Evolutionary conservation across 2,888 invertebrate species (phyloP).

Genomic region (Meta bourneti): DNA sequence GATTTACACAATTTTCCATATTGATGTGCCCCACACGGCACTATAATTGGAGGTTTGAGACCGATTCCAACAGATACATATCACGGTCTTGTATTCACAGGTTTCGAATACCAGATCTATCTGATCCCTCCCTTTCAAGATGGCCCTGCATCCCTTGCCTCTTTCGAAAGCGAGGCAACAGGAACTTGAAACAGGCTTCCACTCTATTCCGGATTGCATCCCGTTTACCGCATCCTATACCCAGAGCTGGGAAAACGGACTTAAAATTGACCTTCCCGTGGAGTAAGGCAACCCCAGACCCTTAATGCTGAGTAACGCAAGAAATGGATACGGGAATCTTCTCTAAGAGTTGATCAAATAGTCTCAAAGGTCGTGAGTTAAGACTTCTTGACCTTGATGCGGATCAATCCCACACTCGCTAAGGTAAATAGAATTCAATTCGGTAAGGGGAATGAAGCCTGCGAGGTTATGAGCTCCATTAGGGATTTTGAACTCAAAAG

Average conservation of each 20-base stretch:
- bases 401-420: slow-evolving; percentile 40
- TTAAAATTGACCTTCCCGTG: slow-evolving; percentile 44
- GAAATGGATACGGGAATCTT: slow-evolving; percentile 34
- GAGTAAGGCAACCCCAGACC: slow-evolving; percentile 30
- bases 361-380: slow-evolving; percentile 40
- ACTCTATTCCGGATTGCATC: not conserved
- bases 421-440: slow-evolving; percentile 42
- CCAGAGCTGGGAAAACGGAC: not conserved
- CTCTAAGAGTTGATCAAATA: slow-evolving; percentile 28
- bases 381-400: slow-evolving; percentile 37
- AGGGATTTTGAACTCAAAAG: not conserved
- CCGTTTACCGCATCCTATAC: not conserved
- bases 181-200: not conserved
- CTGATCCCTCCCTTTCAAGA: too few relatives aligned
- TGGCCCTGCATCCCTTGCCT: too few relatives aligned
- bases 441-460: slow-evolving; percentile 19
- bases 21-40: too few relatives aligned
- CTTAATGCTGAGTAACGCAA: slow-evolving; percentile 44
- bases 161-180: too few relatives aligned
- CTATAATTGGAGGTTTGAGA: too few relatives aligned
- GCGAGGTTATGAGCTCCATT: slow-evolving; percentile 37
- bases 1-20: too few relatives aligned
- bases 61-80: too few relatives aligned
- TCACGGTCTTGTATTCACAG: too few relatives aligned
- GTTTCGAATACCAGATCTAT: too few relatives aligned